Conservation (phyloP, 2,797 vertebrate genomes). For the Sebastes dallii region DNA sequence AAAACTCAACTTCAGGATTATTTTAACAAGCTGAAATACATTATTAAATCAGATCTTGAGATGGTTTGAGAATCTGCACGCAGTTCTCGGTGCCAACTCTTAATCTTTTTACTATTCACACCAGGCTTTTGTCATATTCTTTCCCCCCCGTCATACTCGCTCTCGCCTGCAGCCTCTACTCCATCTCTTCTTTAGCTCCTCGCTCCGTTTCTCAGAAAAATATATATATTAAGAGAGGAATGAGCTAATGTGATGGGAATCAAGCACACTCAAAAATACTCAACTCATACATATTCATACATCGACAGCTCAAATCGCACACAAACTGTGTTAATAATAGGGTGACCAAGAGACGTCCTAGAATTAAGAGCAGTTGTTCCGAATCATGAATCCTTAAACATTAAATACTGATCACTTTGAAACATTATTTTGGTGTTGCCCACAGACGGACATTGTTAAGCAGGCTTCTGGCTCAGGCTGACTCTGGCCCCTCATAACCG, state of each 20-base stretch:
- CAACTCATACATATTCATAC: constrained; percentile 47
- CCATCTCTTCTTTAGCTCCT: constrained; percentile 6
- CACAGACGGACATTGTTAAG: too few species aligned
- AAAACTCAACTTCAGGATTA: constrained; percentile 13
- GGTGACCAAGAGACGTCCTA: fast-evolving
- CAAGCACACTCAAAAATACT: constrained; percentile 17
- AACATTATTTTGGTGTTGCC: too few species aligned
- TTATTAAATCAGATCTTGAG: constrained; percentile 43
- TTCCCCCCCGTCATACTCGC: background rate
- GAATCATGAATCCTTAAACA: too few species aligned
- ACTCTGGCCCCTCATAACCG: too few species aligned
- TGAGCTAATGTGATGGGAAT: constrained; percentile 27
- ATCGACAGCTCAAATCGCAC: background rate
- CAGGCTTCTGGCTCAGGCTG: too few species aligned
- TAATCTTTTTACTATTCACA: constrained; percentile 19
- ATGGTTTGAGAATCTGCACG: constrained; percentile 37
- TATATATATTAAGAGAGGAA: constrained; percentile 20
- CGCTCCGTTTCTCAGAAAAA: constrained; percentile 5
- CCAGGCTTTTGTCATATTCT: constrained; percentile 14
- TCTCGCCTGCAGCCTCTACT: constrained; percentile 35
- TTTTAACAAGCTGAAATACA: constrained; percentile 52
- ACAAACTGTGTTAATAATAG: background rate
- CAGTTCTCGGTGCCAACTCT: constrained; percentile 13
- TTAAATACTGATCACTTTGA: too few species aligned
- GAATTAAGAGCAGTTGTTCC: too few species aligned